A percentile compares a stretch with the other conserved stretches of the same genome.
Evolutionary conservation across 2,888 invertebrate genomes (phyloP).

Genomic region (Zygaena filipendulae): DNA sequence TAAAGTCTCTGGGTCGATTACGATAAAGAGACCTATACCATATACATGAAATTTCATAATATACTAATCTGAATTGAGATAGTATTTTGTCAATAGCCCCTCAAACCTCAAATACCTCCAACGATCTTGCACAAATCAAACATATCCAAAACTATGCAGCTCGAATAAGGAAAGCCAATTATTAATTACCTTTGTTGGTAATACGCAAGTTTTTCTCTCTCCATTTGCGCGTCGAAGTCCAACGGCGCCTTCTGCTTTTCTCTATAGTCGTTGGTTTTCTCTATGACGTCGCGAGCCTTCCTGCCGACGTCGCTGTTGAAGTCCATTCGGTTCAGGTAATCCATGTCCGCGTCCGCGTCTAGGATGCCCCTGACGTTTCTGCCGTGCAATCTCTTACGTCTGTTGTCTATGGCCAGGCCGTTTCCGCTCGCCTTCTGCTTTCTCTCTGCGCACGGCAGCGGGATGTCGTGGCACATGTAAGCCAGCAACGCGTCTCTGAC

Average conservation of each 20-base stretch:
- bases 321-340: slow-evolving; percentile 52
- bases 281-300: slow-evolving; percentile 53
- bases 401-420: slow-evolving; percentile 22
- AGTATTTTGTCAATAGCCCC: no score
- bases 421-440: slow-evolving; percentile 19
- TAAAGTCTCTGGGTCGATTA: no score
- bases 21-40: no score
- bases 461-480: slow-evolving; percentile 86
- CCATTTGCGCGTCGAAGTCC: slow-evolving; percentile 65
- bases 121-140: no score
- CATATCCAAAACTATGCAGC: no score
- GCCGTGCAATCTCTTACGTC: slow-evolving; percentile 23
- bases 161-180: no score
- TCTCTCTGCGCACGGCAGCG: slow-evolving; percentile 77
- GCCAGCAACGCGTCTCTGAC: slow-evolving; percentile 85
- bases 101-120: no score
- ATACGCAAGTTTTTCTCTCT: slow-evolving; percentile 53
- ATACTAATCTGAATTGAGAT: no score
- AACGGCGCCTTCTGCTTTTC: slow-evolving; percentile 35
- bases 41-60: no score
- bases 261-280: slow-evolving; percentile 43
- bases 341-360: slow-evolving; percentile 49
- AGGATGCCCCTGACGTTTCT: slow-evolving; percentile 31
- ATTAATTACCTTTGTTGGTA: slow-evolving; percentile 58
- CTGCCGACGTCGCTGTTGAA: slow-evolving; percentile 53